Evolutionary conservation across 2,888 invertebrate species (phyloP), one percentile per base, ranked within the genome.

Genomic region (Pyrrhia umbra): DNA sequence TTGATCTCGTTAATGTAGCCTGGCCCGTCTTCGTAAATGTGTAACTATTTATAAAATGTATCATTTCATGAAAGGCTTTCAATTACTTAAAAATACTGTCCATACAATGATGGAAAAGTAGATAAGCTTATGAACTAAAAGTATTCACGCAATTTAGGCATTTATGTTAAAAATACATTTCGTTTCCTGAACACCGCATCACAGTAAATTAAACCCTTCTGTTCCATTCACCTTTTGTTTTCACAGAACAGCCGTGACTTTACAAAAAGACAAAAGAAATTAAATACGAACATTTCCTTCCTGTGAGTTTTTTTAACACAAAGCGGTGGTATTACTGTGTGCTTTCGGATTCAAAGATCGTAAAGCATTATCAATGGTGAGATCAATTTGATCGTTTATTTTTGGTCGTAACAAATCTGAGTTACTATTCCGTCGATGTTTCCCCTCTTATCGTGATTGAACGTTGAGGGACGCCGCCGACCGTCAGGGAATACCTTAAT

Each of bases 381-480:
- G 49, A 54, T 71, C 54, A 60, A 65, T 50, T 64, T 70, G 47
- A 46, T 60, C 58, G 56, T 23, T 70, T 43, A 70, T 52, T 64
- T 72, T 64, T 58, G 52, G 20, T 63, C 30, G 56, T 57, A 43
- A 59, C 56, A 54, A 75, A 71, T 65, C 56, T 18, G 25, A 30
- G 58, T 75, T 70, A 57, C 54, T 75, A 73, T 73, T 73, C 76
- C 46, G 42, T 27, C 46, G 76, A 60, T 50, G 56, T 71, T 70
- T 65, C 42, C n/a, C 49, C 59, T 65, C 25, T 70, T 65, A 75
- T 60, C 59, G 56, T 40, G 71, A 76, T 75, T 56, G 45, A 60
- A 57, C 71, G 45, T n/a, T 45, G 37, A 46, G 69, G 67, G 54
- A 20, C 55, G 50, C 16, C 6, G 18, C 9, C 10, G 58, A 75